Evolutionary conservation across 2,797 vertebrate genomes (phyloP), one percentile per base, ranked within the genome.

Genomic region (Acipenser oxyrinchus): DNA sequence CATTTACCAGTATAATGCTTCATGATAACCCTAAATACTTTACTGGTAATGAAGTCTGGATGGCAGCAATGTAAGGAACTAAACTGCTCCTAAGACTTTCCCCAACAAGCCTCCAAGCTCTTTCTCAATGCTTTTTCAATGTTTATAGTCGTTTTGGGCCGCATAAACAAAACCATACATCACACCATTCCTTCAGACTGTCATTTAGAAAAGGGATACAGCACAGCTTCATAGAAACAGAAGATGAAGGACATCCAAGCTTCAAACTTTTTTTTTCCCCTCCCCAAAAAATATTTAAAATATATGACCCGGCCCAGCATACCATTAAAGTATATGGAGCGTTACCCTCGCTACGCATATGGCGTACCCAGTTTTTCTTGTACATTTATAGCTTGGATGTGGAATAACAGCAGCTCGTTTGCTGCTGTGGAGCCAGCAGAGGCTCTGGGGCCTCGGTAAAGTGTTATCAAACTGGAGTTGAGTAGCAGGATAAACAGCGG

Each of bases 301-400:
- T 84, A 82, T 87, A 89, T 73, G 75, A 78, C 76, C 76, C 77
- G 71, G 80, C 77, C 81, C 75, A 65, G 76, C 73, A 75, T 79
- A 76, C 70, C 81, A 82, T 89, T 87, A 87, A 90, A 89, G 75
- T 87, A 87, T 84, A 87, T 87, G 83, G 81, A 79, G 83, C 84
- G 75, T 85, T 84, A 83, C 81, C 81, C 82, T 80, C 81, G 78
- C 76, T 75, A 79, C 73, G 75, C 81, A 81, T 76, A 77, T 74
- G 76, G 78, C 73, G 78, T 73, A 72, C 74, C 79, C 77, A 76
- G 78, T 72, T 79, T 88, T 88, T 87, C 87, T 77, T 80, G 73
- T 78, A 84, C 76, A 78, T 86, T 86, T 84, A 85, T 77, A 77
- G 70, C 78, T 78, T 64, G 23, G 76, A 78, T 80, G 76, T 82